Percentiles rank a stretch among this genome's conserved stretches.
Evolutionary conservation across 2,797 vertebrate genomes (phyloP).

Genomic region (Distichodus sexfasciatus): DNA sequence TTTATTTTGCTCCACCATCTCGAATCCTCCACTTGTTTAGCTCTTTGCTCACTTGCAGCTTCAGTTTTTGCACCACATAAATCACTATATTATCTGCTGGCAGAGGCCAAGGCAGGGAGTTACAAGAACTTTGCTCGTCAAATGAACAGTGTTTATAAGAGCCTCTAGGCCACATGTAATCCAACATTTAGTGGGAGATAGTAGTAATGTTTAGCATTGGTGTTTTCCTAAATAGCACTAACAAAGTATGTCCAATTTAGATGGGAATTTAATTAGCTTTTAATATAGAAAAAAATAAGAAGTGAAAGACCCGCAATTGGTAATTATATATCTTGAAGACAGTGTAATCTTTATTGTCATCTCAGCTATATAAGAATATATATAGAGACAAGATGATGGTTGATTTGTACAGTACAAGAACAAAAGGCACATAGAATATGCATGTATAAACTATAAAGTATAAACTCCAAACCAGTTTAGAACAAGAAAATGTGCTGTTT

Average conservation of each 20-base stretch:
- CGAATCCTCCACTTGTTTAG: slow-evolving; percentile 60
- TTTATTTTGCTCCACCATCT: slow-evolving; percentile 64
- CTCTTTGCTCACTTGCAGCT: slow-evolving; percentile 57
- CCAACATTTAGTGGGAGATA: slow-evolving; percentile 56
- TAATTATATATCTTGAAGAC: too few species aligned
- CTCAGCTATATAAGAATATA: too few species aligned
- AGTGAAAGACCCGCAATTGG: too few species aligned
- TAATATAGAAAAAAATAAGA: too few species aligned
- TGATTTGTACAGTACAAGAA: too few species aligned
- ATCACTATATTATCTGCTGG: slow-evolving; percentile 71
- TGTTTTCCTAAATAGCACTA: too few species aligned
- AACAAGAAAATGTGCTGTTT: neutral
- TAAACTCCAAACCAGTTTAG: too few species aligned
- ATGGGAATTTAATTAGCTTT: too few species aligned
- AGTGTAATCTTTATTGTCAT: too few species aligned
- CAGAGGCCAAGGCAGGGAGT: slow-evolving; percentile 46
- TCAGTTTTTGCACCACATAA: slow-evolving; percentile 70
- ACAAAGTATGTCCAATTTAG: too few species aligned
- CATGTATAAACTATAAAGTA: neutral
- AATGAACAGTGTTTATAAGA: slow-evolving; percentile 69
- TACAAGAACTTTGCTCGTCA: slow-evolving; percentile 38
- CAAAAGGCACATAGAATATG: neutral
- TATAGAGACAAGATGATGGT: too few species aligned
- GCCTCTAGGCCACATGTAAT: slow-evolving; percentile 66
- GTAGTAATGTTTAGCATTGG: slow-evolving; percentile 53